Evolutionary conservation across 2,888 invertebrate species (phyloP), one percentile per base, ranked within the genome.

Genomic region (Drosophila rellima): DNA sequence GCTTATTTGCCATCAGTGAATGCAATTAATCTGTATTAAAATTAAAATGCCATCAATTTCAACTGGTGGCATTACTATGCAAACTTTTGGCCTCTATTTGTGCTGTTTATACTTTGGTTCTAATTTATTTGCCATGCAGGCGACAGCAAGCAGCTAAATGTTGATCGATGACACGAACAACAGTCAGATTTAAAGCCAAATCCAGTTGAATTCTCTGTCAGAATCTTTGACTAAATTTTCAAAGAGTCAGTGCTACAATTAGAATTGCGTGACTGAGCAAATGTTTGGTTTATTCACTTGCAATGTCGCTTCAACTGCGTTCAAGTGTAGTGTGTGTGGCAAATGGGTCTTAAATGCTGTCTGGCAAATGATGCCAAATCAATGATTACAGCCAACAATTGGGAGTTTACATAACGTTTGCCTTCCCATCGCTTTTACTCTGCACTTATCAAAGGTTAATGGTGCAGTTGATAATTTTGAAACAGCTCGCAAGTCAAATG

Each of bases 381-480:
- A 52, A 69, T 69, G 37, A 51, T 57, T 60, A 35, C 17, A 35
- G 50, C 40, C 15, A 47, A 39, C 56, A 31, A 42, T n/a, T 61
- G 20, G 31, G 52, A 47, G 64, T 56, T 61, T 44, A 40, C 51
- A 47, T 44, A 44, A 11, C 35, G 29, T 51, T 56, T 33, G 11
- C 35, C 23, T 47, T 26, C 5, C 17, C 17, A 57, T 62, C 50
- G 42, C 42, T 51, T 40, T 60, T 60, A 26, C 42, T 44, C 23
- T 42, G 67, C 67, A 61, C 55, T 66, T 75, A 84, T 75, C 81
- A 67, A 56, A 78, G 74, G 78, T 78, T 87, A 87, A 85, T 80
- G 82, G 67, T 55, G 62, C 70, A 65, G 59, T 75, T 81, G 86
- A 84, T 83, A 86, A 79, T 81, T 77, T 68, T 72, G 65, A 59